Conservation (phyloP, 2,888 invertebrate genomes). For the Sinohyriopsis cumingii region DNA sequence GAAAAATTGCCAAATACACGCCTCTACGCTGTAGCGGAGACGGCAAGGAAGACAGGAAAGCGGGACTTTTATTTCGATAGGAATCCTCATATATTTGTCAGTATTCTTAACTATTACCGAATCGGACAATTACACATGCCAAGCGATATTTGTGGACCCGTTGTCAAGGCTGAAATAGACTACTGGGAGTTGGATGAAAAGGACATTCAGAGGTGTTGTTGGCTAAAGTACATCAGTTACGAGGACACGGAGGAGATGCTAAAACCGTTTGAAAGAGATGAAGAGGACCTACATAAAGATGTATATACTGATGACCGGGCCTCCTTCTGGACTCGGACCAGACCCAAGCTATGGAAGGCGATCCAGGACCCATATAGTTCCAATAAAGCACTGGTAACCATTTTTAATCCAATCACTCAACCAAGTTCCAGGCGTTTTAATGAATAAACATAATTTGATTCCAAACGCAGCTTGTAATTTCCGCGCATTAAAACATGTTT, state of each 20-base stretch:
- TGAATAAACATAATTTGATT: too few species aligned
- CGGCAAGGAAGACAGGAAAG: slow-evolving; percentile 39
- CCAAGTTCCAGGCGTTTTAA: too few species aligned
- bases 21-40: slow-evolving; percentile 38
- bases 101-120: slow-evolving; percentile 50
- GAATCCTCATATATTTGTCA: slow-evolving; percentile 49
- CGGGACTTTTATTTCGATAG: slow-evolving; percentile 50
- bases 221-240: slow-evolving; percentile 58
- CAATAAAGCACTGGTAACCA: slow-evolving; percentile 40
- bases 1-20: slow-evolving; percentile 39
- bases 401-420: too few species aligned
- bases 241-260: slow-evolving; percentile 48
- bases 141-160: slow-evolving; percentile 45
- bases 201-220: slow-evolving; percentile 58
- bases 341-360: slow-evolving; percentile 47
- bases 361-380: slow-evolving; percentile 51
- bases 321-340: slow-evolving; percentile 27
- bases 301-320: slow-evolving; percentile 32
- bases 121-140: slow-evolving; percentile 53
- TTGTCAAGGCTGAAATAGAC: slow-evolving; percentile 50
- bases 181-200: slow-evolving; percentile 62
- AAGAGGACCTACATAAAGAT: slow-evolving; percentile 33
- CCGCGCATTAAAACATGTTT: too few species aligned
- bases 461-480: too few species aligned
- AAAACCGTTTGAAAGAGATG: slow-evolving; percentile 47